A percentile compares a stretch with the other conserved stretches of the same genome.
phyloP scores from a whole-genome alignment of 2,113 vertebrate genomes.

The Platysteira castanea region DNA sequence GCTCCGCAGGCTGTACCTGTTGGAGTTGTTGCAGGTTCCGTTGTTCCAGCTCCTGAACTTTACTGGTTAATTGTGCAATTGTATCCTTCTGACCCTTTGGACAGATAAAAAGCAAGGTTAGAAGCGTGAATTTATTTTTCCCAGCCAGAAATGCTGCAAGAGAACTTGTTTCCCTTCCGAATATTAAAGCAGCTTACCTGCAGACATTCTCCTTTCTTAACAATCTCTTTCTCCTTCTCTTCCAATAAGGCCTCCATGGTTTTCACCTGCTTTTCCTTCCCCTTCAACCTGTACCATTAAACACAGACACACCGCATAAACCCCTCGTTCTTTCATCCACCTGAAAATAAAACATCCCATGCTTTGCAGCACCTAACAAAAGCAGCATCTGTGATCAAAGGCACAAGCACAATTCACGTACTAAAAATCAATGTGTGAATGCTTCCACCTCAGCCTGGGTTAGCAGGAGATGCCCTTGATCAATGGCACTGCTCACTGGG shows the following conservation, averaged over 20 bases:
- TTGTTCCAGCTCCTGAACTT: slow-evolving; percentile 66
- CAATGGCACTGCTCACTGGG: neutral
- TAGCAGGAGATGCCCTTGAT: neutral
- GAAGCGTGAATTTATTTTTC: neutral
- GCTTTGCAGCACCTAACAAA: neutral
- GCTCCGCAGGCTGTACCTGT: slow-evolving; percentile 24
- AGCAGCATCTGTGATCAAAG: neutral
- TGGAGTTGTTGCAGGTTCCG: slow-evolving; percentile 64
- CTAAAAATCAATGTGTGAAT: neutral
- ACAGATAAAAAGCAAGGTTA: neutral
- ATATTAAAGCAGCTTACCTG: slow-evolving; percentile 61
- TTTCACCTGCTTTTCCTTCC: slow-evolving; percentile 76
- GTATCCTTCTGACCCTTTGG: slow-evolving; percentile 72
- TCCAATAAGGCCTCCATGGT: slow-evolving; percentile 70
- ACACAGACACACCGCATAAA: neutral
- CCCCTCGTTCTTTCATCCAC: neutral
- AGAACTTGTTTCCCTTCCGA: neutral
- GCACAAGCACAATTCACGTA: neutral
- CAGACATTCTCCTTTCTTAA: slow-evolving; percentile 59
- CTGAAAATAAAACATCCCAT: neutral
- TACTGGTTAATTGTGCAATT: slow-evolving; percentile 67
- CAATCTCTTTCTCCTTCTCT: slow-evolving; percentile 73
- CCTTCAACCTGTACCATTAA: slow-evolving; percentile 69
- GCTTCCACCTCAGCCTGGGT: neutral
- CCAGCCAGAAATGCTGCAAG: neutral